Evolutionary conservation across 2,888 invertebrate genomes (phyloP).

Genomic region (Polymixis flavicincta): DNA sequence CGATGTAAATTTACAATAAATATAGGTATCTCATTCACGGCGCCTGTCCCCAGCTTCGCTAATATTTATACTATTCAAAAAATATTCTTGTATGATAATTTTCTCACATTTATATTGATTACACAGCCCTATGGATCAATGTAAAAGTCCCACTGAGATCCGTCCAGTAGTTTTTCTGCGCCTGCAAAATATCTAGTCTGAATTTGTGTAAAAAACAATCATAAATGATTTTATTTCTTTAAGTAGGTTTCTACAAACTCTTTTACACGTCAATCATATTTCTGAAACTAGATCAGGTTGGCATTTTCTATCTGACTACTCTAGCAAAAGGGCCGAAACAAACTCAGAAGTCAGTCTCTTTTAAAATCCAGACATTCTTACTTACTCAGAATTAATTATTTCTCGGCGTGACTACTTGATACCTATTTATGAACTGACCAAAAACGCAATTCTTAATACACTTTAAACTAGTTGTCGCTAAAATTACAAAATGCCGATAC

Average conservation of each 20-base stretch:
- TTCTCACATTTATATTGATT: conserved; percentile 55
- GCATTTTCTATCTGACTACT: too few species aligned
- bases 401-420: conserved; percentile 3
- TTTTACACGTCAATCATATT: too few species aligned
- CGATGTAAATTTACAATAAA: conserved; percentile 51
- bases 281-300: too few species aligned
- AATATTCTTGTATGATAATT: not conserved
- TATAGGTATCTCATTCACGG: conserved; percentile 44
- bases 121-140: conserved; percentile 58
- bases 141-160: conserved; percentile 63
- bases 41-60: conserved; percentile 36
- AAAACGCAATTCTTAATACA: not conserved
- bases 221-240: too few species aligned
- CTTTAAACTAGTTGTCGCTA: not conserved
- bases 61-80: not conserved
- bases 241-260: too few species aligned
- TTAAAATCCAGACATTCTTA: not conserved
- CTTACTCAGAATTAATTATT: not conserved
- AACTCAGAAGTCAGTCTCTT: too few species aligned
- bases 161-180: conserved; percentile 61
- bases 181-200: conserved; percentile 36
- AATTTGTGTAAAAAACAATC: conserved; percentile 20
- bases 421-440: not conserved
- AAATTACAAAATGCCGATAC: not conserved
- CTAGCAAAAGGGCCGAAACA: too few species aligned